Percentiles rank a stretch among this genome's conserved stretches.
These are phyloP conservation scores for Dicranocentrus wangi DNA, from an alignment of 2,888 invertebrate species.

Conservation along the genomic window DNA sequence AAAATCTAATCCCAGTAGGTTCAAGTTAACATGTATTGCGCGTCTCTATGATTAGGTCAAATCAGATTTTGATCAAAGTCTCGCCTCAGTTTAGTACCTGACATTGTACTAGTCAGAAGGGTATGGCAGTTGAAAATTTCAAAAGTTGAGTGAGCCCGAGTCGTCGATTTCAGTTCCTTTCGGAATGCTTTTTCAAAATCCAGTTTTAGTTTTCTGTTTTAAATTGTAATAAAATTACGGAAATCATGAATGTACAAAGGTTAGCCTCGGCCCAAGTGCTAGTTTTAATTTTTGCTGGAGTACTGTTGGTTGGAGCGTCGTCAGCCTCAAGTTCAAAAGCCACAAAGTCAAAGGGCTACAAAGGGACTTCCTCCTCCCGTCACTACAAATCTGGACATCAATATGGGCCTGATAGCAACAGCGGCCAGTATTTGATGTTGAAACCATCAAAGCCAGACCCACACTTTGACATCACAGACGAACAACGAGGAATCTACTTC, in stretches of 20 bases:
- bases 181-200: not conserved
- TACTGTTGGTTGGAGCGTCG: not conserved
- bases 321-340: no score
- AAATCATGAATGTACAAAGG: slow-evolving; percentile 42
- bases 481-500: slow-evolving; percentile 49
- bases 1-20: not conserved
- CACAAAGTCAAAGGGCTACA: not conserved
- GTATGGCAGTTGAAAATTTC: slow-evolving; percentile 18
- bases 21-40: not conserved
- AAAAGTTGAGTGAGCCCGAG: no score
- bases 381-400: slow-evolving; percentile 36
- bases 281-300: slow-evolving; percentile 24
- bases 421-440: slow-evolving; percentile 12
- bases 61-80: slow-evolving; percentile 31
- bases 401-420: slow-evolving; percentile 26
- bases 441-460: slow-evolving; percentile 54
- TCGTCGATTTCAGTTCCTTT: slow-evolving; percentile 36
- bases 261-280: slow-evolving; percentile 24
- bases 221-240: slow-evolving; percentile 8
- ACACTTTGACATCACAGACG: slow-evolving; percentile 50
- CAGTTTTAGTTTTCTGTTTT: slow-evolving; percentile 2
- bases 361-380: not conserved
- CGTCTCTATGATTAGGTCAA: slow-evolving; percentile 51
- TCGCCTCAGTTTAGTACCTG: slow-evolving; percentile 46
- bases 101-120: slow-evolving; percentile 41